These are phyloP conservation scores for Crocodylus rhombifer DNA, from an alignment of 2,797 vertebrate species.

Conservation along the genomic window DNA sequence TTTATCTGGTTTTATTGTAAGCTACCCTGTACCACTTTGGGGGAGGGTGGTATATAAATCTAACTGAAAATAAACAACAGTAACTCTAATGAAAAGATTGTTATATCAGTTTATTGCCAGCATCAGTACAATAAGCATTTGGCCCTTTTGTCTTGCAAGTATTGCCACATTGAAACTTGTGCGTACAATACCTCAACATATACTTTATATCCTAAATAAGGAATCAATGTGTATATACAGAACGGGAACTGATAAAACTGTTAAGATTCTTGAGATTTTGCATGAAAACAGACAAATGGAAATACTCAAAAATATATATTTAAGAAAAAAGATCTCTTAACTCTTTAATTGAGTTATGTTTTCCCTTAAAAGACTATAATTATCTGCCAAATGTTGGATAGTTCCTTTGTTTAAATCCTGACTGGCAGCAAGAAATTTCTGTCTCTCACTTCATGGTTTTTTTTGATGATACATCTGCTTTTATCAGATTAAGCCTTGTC, in stretches of 20 bases:
- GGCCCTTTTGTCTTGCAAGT: no score
- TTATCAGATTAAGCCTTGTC: conserved; percentile 29
- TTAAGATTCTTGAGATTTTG: not conserved
- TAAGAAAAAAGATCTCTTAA: not conserved
- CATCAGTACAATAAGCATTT: no score
- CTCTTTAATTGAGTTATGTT: not conserved
- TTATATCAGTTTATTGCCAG: no score
- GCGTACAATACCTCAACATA: no score
- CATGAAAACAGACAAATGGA: not conserved
- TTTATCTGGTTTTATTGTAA: no score
- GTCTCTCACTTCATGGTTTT: conserved; percentile 26
- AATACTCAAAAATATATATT: not conserved
- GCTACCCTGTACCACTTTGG: no score
- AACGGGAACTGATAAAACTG: not conserved
- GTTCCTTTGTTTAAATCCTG: conserved; percentile 34
- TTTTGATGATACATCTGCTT: conserved; percentile 16
- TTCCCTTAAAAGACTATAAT: conserved; percentile 14
- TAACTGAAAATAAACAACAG: no score
- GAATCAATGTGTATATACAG: no score
- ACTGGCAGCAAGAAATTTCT: not conserved
- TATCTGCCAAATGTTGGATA: not conserved
- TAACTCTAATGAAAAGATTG: no score
- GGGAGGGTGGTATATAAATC: no score
- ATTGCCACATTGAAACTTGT: no score
- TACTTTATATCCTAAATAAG: no score